Percentiles rank a stretch among this genome's conserved stretches.
Evolutionary conservation across 2,113 vertebrate species (phyloP).

Genomic region (Pandion haliaetus): DNA sequence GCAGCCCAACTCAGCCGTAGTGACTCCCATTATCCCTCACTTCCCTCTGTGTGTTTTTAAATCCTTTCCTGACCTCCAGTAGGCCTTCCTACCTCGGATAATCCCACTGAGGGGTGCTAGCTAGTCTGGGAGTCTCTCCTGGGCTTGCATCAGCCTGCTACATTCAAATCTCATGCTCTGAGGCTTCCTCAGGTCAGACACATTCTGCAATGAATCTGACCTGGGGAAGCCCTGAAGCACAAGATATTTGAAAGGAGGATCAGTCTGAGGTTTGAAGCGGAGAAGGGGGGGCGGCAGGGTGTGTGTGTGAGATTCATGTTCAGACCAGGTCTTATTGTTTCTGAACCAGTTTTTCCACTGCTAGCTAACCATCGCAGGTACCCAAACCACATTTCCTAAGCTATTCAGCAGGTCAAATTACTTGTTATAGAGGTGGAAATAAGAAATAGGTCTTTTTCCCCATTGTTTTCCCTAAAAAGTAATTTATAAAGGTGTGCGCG

Average conservation of each 20-base stretch:
- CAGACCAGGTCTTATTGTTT: conserved; percentile 67
- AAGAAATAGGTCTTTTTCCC: not conserved
- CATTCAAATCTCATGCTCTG: conserved; percentile 69
- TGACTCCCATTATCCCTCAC: conserved; percentile 47
- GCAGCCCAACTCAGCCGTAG: not conserved
- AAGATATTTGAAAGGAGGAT: conserved; percentile 71
- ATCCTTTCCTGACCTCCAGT: conserved; percentile 60
- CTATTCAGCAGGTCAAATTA: conserved; percentile 58
- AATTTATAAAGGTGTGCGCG: conserved; percentile 48
- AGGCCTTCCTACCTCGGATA: conserved; percentile 58
- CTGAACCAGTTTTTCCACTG: conserved; percentile 71
- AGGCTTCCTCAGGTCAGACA: conserved; percentile 71
- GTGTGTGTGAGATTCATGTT: conserved; percentile 59
- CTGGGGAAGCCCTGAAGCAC: conserved; percentile 71
- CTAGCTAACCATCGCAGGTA: conserved; percentile 38
- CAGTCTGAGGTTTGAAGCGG: conserved; percentile 59
- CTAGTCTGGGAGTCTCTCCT: conserved; percentile 48
- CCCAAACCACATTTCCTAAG: conserved; percentile 51
- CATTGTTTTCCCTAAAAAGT: conserved; percentile 53
- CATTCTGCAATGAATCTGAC: conserved; percentile 69
- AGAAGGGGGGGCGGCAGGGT: not conserved
- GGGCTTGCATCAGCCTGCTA: conserved; percentile 63
- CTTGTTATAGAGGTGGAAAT: conserved; percentile 27
- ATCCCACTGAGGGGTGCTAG: conserved; percentile 50
- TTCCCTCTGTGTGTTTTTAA: conserved; percentile 47